phyloP scores from a whole-genome alignment of 2,888 invertebrate species.

The Euzophera pinguis region DNA sequence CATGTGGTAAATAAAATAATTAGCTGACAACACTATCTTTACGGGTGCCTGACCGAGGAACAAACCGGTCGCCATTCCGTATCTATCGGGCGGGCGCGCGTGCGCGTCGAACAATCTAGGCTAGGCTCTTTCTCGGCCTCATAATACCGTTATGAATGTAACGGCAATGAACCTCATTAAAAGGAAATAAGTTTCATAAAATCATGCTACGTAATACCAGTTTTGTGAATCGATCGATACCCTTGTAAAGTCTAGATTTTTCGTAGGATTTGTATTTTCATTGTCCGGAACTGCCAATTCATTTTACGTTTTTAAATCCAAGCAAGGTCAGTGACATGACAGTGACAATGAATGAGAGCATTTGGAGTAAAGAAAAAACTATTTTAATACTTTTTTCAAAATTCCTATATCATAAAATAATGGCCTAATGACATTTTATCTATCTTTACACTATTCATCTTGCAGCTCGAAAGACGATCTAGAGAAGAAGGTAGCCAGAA shows the following conservation, averaged over 20 bases:
- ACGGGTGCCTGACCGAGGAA: neutral
- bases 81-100: neutral
- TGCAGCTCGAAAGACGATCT: too few relatives aligned
- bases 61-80: conserved; percentile 1
- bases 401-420: too few relatives aligned
- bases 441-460: too few relatives aligned
- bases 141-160: neutral
- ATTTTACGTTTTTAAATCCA: too few relatives aligned
- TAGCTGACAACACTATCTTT: neutral
- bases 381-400: too few relatives aligned
- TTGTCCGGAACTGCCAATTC: too few relatives aligned
- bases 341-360: too few relatives aligned
- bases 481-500: too few relatives aligned
- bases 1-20: neutral
- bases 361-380: too few relatives aligned
- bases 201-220: neutral
- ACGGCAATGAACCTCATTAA: conserved; percentile 2
- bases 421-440: too few relatives aligned
- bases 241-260: neutral
- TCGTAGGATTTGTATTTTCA: neutral
- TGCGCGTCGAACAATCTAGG: conserved; percentile 8
- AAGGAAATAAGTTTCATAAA: neutral
- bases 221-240: neutral
- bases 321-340: too few relatives aligned
- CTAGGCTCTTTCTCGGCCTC: neutral